phyloP scores from a whole-genome alignment of 1,140 invertebrate species.

The Metopolophium dirhodum region DNA sequence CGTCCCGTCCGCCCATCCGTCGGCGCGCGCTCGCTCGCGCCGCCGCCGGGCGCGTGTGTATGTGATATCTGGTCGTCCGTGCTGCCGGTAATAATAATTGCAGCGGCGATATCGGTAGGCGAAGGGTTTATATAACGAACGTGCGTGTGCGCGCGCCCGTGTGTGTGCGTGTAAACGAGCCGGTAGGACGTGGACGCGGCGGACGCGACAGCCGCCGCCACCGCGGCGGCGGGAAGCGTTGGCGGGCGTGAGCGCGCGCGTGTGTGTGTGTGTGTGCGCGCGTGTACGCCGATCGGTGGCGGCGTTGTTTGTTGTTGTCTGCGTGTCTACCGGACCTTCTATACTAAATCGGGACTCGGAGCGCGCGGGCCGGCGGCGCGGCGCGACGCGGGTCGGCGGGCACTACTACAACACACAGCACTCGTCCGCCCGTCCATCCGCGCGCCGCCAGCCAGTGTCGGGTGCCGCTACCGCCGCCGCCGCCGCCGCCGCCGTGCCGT shows the following conservation, averaged over 20 bases:
- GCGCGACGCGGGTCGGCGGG: not conserved
- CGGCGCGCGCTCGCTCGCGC: not conserved
- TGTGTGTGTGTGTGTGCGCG: not conserved
- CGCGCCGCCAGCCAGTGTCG: not conserved
- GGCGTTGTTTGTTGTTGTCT: constrained; percentile 56
- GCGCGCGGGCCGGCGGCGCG: not conserved
- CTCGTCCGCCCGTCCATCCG: constrained; percentile 7
- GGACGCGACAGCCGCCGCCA: too few relatives aligned
- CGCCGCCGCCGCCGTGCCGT: not conserved
- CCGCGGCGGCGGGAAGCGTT: not conserved
- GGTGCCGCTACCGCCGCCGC: not conserved
- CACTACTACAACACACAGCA: not conserved
- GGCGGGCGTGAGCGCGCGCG: not conserved
- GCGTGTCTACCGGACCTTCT: constrained; percentile 54
- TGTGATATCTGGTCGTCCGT: constrained; percentile 51
- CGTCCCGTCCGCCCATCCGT: not conserved
- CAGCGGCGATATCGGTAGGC: not conserved
- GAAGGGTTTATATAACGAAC: constrained; percentile 37
- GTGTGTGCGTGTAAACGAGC: not conserved
- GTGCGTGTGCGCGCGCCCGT: not conserved
- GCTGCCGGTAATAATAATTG: constrained; percentile 53
- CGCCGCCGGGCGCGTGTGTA: not conserved
- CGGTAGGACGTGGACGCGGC: not conserved
- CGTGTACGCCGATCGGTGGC: constrained; percentile 25
- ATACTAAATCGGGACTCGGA: constrained; percentile 29